Percentiles rank a stretch among this genome's conserved stretches.
phyloP scores from a whole-genome alignment of 2,888 invertebrate species.

The Lysandra coridon region DNA sequence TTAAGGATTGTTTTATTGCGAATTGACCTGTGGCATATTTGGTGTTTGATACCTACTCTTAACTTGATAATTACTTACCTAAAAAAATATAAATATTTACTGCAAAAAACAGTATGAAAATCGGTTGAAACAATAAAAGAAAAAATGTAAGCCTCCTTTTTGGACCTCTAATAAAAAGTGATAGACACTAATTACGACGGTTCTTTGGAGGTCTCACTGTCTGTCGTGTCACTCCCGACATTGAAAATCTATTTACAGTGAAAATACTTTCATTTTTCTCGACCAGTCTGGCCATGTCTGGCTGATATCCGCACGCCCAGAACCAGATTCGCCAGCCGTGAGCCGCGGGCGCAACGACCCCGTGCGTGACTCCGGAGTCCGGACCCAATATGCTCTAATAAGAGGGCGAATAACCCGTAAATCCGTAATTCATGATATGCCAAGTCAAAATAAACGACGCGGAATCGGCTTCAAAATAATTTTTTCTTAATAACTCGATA shows the following conservation, averaged over 20 bases:
- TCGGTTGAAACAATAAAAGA: too few species aligned
- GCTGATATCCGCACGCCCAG: conserved; percentile 7
- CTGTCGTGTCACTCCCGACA: not conserved
- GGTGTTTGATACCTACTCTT: not conserved
- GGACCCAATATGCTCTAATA: conserved; percentile 3
- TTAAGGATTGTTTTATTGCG: not conserved
- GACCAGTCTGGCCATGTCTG: not conserved
- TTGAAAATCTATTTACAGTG: not conserved
- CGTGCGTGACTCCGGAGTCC: not conserved
- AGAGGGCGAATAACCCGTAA: not conserved
- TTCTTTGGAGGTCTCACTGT: not conserved
- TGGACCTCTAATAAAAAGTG: too few species aligned
- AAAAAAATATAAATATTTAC: not conserved
- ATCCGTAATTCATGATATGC: too few species aligned
- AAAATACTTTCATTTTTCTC: conserved; percentile 12
- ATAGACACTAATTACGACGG: too few species aligned
- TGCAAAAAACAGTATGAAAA: not conserved
- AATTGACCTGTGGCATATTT: not conserved
- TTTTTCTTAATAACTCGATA: too few species aligned
- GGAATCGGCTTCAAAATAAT: too few species aligned
- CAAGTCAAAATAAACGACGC: too few species aligned
- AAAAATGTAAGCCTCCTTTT: too few species aligned
- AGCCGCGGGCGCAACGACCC: conserved; percentile 18
- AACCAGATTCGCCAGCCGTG: conserved; percentile 18
- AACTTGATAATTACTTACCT: not conserved